These are phyloP conservation scores for Cynopterus sphinx DNA, from an alignment of 2,797 vertebrate genomes.

Conservation along the genomic window DNA sequence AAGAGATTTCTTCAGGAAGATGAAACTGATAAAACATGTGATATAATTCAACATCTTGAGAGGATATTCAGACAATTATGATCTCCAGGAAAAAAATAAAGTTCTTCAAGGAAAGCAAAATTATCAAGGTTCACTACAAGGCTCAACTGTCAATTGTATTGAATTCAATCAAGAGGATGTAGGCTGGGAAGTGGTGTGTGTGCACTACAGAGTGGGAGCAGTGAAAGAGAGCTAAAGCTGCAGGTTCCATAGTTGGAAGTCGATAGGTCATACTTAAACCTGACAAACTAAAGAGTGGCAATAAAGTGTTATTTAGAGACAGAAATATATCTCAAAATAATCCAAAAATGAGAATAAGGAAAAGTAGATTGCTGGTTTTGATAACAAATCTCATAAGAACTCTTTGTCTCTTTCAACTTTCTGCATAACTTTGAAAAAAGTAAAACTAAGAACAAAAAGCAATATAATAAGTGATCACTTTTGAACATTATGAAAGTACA, in stretches of 20 bases:
- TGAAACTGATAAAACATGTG: neutral
- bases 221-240: neutral
- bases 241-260: neutral
- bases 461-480: neutral
- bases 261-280: neutral
- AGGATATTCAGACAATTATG: neutral
- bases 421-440: neutral
- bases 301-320: neutral
- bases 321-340: neutral
- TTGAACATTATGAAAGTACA: neutral
- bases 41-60: neutral
- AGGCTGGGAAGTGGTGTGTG: neutral
- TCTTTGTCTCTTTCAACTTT: neutral
- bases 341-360: neutral
- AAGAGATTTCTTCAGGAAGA: neutral
- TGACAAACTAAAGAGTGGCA: neutral
- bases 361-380: neutral
- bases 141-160: neutral
- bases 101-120: neutral
- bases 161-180: neutral
- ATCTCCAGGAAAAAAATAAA: neutral
- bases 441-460: neutral
- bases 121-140: neutral
- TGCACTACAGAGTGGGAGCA: neutral
- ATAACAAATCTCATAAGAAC: neutral